Evolutionary conservation across 2,888 invertebrate species (phyloP).

Genomic region (Tetheella fluctuosa): DNA sequence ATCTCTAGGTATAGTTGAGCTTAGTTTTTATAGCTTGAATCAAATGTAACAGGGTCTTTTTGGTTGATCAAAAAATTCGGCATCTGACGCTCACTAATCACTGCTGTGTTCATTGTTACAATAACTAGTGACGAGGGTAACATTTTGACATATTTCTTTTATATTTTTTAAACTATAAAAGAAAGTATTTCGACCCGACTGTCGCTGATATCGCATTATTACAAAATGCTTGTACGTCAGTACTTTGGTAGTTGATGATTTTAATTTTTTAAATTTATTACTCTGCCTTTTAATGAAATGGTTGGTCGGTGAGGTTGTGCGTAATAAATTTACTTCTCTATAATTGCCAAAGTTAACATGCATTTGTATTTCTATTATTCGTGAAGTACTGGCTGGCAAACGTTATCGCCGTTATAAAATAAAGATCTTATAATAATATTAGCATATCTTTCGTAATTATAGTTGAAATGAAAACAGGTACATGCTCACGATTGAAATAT

Average conservation of each 20-base stretch:
- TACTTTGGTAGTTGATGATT: slow-evolving; percentile 55
- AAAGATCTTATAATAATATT: slow-evolving; percentile 45
- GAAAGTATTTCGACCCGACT: slow-evolving; percentile 59
- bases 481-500: slow-evolving; percentile 59
- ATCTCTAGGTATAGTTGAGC: slow-evolving; percentile 48
- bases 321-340: slow-evolving; percentile 46
- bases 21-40: slow-evolving; percentile 49
- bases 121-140: slow-evolving; percentile 46
- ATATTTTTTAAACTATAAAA: slow-evolving; percentile 65
- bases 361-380: slow-evolving; percentile 68
- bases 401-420: slow-evolving; percentile 48
- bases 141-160: slow-evolving; percentile 61
- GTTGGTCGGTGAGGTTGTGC: slow-evolving; percentile 55
- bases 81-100: slow-evolving; percentile 57
- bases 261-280: slow-evolving; percentile 53
- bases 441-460: slow-evolving; percentile 68
- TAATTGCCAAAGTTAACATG: slow-evolving; percentile 76
- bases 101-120: slow-evolving; percentile 53
- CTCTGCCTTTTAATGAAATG: slow-evolving; percentile 38
- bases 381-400: slow-evolving; percentile 65
- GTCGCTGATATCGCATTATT: slow-evolving; percentile 41
- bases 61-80: slow-evolving; percentile 63
- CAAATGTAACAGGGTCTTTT: slow-evolving; percentile 72
- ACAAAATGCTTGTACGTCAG: slow-evolving; percentile 56
- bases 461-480: slow-evolving; percentile 63